These are phyloP conservation scores for Poicephalus meyeri DNA, from an alignment of 2,113 vertebrate genomes.

Conservation along the genomic window DNA sequence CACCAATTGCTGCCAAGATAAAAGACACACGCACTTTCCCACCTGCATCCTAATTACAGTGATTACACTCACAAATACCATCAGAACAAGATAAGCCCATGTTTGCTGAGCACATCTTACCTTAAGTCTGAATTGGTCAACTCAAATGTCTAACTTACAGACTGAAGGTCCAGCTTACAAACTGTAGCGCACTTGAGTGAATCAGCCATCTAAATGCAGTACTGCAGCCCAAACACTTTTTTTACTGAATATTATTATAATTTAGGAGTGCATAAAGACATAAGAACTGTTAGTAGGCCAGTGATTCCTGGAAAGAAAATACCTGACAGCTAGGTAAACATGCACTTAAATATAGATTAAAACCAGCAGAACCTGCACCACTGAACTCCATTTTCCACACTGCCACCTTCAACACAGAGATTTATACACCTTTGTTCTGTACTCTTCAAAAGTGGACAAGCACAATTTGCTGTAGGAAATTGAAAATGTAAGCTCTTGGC, in stretches of 20 bases:
- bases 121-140: background rate
- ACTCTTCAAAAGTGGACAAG: slow-evolving; percentile 40
- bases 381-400: slow-evolving; percentile 39
- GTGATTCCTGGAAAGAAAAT: background rate
- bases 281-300: background rate
- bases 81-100: background rate
- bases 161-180: background rate
- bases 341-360: background rate
- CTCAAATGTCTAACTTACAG: background rate
- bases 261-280: background rate
- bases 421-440: background rate
- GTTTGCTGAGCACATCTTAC: background rate
- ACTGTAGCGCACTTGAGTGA: background rate
- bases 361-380: slow-evolving; percentile 7
- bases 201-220: background rate
- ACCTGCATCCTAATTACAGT: background rate
- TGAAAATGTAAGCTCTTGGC: slow-evolving; percentile 39
- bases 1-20: background rate
- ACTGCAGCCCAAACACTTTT: background rate
- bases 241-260: background rate
- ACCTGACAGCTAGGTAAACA: background rate
- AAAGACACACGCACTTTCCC: background rate
- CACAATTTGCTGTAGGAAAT: slow-evolving; percentile 38
- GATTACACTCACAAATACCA: background rate
- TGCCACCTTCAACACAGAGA: background rate